Conservation (phyloP, 2,113 vertebrate species). For the Martes martes region DNA sequence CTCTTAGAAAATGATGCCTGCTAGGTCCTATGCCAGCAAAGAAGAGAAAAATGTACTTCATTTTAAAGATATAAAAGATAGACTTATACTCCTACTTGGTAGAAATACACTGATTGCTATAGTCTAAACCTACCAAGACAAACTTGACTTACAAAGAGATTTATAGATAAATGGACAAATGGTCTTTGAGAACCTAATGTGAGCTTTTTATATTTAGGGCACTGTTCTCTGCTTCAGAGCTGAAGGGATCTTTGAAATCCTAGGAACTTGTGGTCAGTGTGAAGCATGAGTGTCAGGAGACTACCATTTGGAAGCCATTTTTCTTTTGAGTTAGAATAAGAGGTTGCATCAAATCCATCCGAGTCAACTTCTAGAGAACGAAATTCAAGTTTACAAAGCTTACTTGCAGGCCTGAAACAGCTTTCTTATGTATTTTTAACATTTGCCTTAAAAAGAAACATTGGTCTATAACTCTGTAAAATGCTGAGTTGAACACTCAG, state of each 20-base stretch:
- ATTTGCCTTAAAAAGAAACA: constrained; percentile 47
- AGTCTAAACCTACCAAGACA: not conserved
- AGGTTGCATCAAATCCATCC: constrained; percentile 43
- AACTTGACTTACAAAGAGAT: not conserved
- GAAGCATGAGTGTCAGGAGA: not conserved
- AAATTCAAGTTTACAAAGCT: constrained; percentile 58
- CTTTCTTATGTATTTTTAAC: constrained; percentile 60
- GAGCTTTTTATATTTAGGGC: not conserved
- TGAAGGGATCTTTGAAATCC: not conserved
- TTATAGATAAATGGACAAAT: not conserved
- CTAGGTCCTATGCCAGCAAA: not conserved
- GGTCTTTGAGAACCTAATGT: not conserved
- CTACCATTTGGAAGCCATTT: constrained; percentile 6
- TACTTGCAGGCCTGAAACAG: constrained; percentile 22
- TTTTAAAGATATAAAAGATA: not conserved
- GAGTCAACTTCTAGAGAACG: constrained; percentile 41
- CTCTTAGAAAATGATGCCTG: not conserved
- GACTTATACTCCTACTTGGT: not conserved
- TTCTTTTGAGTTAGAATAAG: not conserved
- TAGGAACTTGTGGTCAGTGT: not conserved
- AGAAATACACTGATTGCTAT: not conserved
- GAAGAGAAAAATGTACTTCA: not conserved
- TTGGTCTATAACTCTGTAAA: constrained; percentile 18
- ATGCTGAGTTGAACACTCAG: constrained; percentile 9
- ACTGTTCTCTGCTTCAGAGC: not conserved